A percentile compares a stretch with the other conserved stretches of the same genome.
These are phyloP conservation scores for Malachius bipustulatus DNA, from an alignment of 2,888 invertebrate genomes.

Conservation along the genomic window DNA sequence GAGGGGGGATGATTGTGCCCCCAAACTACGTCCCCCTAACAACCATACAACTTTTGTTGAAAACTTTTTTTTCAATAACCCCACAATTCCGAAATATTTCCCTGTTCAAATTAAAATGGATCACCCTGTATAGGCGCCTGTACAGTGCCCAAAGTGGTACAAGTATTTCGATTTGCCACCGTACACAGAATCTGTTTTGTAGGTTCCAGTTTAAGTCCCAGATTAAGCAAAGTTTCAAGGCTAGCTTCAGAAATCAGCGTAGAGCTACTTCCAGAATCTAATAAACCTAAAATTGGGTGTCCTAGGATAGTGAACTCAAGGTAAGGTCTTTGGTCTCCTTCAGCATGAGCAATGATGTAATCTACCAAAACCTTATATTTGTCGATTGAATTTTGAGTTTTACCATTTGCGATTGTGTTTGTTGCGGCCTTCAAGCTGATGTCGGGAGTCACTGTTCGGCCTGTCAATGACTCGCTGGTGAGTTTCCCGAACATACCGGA, in stretches of 20 bases:
- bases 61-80: too few relatives aligned
- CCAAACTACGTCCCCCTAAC: too few relatives aligned
- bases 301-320: constrained; percentile 12
- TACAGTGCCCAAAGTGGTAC: constrained; percentile 6
- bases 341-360: constrained; percentile 6
- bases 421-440: too few relatives aligned
- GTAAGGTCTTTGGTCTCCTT: constrained; percentile 13
- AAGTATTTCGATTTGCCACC: constrained; percentile 6
- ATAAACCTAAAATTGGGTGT: neutral
- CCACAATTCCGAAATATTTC: too few relatives aligned
- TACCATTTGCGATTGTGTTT: too few relatives aligned
- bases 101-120: too few relatives aligned
- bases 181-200: constrained; percentile 4
- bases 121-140: constrained; percentile 8
- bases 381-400: constrained; percentile 6
- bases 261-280: constrained; percentile 6
- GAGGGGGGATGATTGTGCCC: too few relatives aligned
- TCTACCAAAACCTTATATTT: constrained; percentile 7
- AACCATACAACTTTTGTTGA: too few relatives aligned
- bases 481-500: constrained; percentile 9
- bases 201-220: neutral
- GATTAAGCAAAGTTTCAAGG: neutral
- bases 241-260: constrained; percentile 5
- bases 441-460: neutral
- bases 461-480: neutral